Evolutionary conservation across 2,113 vertebrate species (phyloP).

Genomic region (Hippocampus comes): DNA sequence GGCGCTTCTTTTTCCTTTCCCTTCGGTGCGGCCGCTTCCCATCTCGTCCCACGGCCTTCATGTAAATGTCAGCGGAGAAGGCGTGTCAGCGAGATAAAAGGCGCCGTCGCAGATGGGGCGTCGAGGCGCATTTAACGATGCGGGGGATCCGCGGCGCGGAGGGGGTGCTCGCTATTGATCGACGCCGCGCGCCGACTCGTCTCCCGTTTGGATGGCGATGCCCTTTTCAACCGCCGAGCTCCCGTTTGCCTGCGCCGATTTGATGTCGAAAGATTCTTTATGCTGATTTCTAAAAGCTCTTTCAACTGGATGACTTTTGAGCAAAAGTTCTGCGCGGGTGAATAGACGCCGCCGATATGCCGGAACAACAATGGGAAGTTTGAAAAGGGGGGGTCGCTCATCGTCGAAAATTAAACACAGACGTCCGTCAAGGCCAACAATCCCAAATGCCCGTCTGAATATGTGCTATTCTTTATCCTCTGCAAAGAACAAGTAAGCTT

Average conservation of each 20-base stretch:
- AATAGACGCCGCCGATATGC: not conserved
- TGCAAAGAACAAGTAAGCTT: too few species aligned
- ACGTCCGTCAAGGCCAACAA: too few species aligned
- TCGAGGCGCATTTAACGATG: slow-evolving; percentile 37
- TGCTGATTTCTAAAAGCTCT: not conserved
- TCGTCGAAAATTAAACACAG: too few species aligned
- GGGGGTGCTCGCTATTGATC: slow-evolving; percentile 37
- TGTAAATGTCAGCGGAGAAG: slow-evolving; percentile 61
- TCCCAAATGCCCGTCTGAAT: too few species aligned
- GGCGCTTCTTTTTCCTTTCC: slow-evolving; percentile 20
- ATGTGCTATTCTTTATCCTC: too few species aligned
- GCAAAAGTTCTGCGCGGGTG: not conserved
- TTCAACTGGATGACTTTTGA: not conserved
- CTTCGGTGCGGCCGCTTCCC: slow-evolving; percentile 55
- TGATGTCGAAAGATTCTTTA: not conserved
- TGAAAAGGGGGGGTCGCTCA: too few species aligned
- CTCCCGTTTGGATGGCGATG: not conserved
- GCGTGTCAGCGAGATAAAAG: slow-evolving; percentile 55
- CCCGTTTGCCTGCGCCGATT: slow-evolving; percentile 14
- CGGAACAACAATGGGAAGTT: not conserved
- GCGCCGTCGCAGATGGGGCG: slow-evolving; percentile 35
- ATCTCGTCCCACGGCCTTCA: slow-evolving; percentile 51
- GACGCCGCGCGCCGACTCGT: slow-evolving; percentile 20
- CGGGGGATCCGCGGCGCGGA: slow-evolving; percentile 26
- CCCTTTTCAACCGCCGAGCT: slow-evolving; percentile 20